These are phyloP conservation scores for Leucania comma DNA, from an alignment of 2,888 invertebrate species.

Conservation along the genomic window DNA sequence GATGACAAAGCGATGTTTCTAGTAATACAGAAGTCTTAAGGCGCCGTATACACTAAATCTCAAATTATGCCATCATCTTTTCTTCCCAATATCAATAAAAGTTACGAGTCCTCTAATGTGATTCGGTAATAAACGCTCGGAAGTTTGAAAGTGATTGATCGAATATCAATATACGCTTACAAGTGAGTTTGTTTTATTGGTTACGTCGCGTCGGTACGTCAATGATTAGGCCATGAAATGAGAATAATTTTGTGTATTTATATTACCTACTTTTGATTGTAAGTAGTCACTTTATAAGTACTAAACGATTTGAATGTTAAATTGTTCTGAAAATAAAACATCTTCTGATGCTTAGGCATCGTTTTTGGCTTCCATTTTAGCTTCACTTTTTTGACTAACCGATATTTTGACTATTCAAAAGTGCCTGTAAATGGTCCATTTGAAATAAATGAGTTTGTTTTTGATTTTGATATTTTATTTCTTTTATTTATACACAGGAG, in stretches of 20 bases:
- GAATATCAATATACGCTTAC: slow-evolving; percentile 37
- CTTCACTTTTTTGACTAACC: no score
- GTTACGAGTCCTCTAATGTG: slow-evolving; percentile 22
- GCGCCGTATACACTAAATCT: no score
- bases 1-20: neutral
- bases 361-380: no score
- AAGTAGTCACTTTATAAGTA: no score
- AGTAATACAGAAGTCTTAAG: neutral
- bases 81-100: slow-evolving; percentile 18
- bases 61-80: neutral
- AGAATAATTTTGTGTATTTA: neutral
- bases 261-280: neutral
- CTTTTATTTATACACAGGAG: no score
- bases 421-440: no score
- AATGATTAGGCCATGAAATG: slow-evolving; percentile 1
- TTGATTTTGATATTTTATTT: no score
- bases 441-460: no score
- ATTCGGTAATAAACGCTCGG: slow-evolving; percentile 12
- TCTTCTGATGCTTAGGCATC: no score
- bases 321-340: no score
- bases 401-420: no score
- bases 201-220: neutral
- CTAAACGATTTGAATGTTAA: no score
- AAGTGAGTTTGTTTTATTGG: slow-evolving; percentile 22
- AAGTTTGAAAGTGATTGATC: slow-evolving; percentile 48